Percentiles rank a stretch among this genome's conserved stretches.
These are phyloP conservation scores for Rugalucina vietnamica DNA, from an alignment of 2,888 invertebrate species.

Conservation along the genomic window DNA sequence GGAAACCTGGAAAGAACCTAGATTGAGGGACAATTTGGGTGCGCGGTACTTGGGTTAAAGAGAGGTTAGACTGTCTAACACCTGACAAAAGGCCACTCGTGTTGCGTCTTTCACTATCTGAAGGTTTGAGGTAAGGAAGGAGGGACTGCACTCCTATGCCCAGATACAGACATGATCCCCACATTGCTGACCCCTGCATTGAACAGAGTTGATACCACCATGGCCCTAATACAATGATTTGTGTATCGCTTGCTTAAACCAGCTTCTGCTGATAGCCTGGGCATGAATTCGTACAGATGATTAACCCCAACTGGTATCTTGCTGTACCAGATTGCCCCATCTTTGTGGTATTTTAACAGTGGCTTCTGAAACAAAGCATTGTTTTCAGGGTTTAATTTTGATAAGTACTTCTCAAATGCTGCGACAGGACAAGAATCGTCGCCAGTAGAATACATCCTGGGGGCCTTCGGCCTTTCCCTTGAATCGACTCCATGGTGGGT, in stretches of 20 bases:
- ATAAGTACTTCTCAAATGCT: neutral
- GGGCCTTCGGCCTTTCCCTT: neutral
- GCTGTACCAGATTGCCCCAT: neutral
- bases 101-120: too few species aligned
- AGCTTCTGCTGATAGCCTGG: neutral
- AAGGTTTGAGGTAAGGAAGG: too few species aligned
- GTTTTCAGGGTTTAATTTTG: neutral
- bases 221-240: neutral
- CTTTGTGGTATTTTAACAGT: neutral
- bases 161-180: neutral
- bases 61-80: too few species aligned
- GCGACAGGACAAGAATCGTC: neutral
- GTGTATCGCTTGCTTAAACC: neutral
- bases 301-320: neutral
- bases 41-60: too few species aligned
- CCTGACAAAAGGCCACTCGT: too few species aligned
- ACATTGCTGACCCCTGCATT: neutral
- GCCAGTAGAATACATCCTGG: neutral
- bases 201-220: neutral
- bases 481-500: slow-evolving; percentile 19
- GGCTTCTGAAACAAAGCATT: neutral
- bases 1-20: too few species aligned
- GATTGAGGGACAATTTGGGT: too few species aligned
- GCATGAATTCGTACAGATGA: neutral
- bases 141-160: too few species aligned